Evolutionary conservation across 2,888 invertebrate genomes (phyloP), one percentile per base, ranked within the genome.

Genomic region (Arge pagana): DNA sequence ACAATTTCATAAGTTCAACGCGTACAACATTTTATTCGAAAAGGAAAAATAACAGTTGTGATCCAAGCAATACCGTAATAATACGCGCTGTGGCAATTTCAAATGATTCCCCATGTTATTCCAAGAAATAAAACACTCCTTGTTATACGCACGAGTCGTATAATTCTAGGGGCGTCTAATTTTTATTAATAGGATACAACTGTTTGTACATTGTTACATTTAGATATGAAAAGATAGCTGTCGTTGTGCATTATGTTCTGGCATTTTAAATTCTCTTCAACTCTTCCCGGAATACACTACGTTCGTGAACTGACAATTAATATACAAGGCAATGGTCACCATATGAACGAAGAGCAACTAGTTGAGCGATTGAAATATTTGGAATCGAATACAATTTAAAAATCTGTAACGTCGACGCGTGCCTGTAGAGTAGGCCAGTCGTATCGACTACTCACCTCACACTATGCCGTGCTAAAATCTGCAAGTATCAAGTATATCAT

Each of bases 141-240:
- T 33, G 23, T 23, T 45, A 31, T 23, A 45, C 16, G 23, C 21
- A 24, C 24, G 16, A 33, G 24, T 16, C 35, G 31, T 21, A 33
- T 45, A 45, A 45, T 24, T 4, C 35, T 45, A 45, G 33, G 10
- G 19, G 23, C 45, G 35, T 23, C 23, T 24, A 21, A 16, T 23
- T 23, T 45, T 15, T 45, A 24, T 45, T 45, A 33, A 33, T 45
- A 31, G 45, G 16, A 18, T 31, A 42, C 30, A 42, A 42, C n/a
- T 40, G 26, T 21, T 42, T 45, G 45, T 45, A 45, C 45, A 45
- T 45, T 45, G 33, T 45, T 45, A 45, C 23, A 45, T 23, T 45
- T 33, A 45, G 30, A 35, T 8, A 45, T 45, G 45, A 45, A 33
- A 33, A 45, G 23, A 33, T 35, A 45, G 45, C 31, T 45, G 35